These are phyloP conservation scores for Nilaparvata lugens DNA, from an alignment of 1,140 invertebrate genomes.

Conservation along the genomic window DNA sequence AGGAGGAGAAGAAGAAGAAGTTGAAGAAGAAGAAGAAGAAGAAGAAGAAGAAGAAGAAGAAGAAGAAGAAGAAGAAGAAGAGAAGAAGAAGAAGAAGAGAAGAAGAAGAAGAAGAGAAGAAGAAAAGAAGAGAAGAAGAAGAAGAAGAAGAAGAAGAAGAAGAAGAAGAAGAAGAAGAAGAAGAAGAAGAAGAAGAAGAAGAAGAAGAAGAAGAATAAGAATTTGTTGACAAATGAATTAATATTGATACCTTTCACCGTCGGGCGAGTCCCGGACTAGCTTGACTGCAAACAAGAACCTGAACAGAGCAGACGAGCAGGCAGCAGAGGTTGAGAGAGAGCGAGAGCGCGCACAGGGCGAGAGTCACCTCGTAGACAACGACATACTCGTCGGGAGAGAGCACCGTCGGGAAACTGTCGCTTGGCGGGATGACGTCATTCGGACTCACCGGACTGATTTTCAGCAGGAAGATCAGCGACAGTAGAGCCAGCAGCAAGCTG, in stretches of 20 bases:
- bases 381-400: slow-evolving; percentile 66
- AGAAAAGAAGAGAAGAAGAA: no score
- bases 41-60: no score
- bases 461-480: slow-evolving; percentile 75
- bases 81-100: no score
- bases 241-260: slow-evolving; percentile 46
- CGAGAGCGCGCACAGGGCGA: slow-evolving; percentile 78
- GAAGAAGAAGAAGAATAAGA: no score
- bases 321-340: slow-evolving; percentile 82
- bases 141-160: no score
- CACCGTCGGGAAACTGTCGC: slow-evolving; percentile 42
- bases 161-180: no score
- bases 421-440: slow-evolving; percentile 37
- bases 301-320: slow-evolving; percentile 84
- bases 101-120: no score
- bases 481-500: slow-evolving; percentile 59
- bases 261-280: slow-evolving; percentile 65
- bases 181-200: no score
- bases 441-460: slow-evolving; percentile 63
- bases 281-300: slow-evolving; percentile 90
- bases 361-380: slow-evolving; percentile 81
- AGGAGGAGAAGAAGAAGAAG: no score
- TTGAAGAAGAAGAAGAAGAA: no score
- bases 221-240: no score
- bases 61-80: no score